Percentiles rank a stretch among this genome's conserved stretches.
Evolutionary conservation across 2,888 invertebrate genomes (phyloP).

Genomic region (Gerris lacustris): DNA sequence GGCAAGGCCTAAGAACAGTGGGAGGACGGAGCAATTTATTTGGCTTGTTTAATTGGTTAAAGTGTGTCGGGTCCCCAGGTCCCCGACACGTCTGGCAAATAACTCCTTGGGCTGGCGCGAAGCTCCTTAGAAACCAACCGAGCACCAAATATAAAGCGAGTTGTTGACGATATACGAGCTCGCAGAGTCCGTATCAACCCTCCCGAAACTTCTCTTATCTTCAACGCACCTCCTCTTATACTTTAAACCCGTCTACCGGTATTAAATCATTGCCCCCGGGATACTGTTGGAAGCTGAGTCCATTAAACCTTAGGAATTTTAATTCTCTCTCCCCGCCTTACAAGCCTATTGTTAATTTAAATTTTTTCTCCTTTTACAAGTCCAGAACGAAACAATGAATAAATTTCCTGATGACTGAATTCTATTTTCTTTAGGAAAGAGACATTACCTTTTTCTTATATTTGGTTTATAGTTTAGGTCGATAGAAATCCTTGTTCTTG

Average conservation of each 20-base stretch:
- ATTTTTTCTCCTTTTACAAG: too few relatives aligned
- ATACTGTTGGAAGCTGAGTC: neutral
- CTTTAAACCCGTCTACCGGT: neutral
- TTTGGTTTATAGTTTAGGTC: too few relatives aligned
- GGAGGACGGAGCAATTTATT: neutral
- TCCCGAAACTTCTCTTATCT: neutral
- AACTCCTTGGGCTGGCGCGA: neutral
- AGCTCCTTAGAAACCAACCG: neutral
- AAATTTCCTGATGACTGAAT: neutral
- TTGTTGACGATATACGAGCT: neutral
- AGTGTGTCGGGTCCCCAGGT: conserved; percentile 3
- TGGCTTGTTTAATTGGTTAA: conserved; percentile 5
- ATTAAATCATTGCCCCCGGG: neutral
- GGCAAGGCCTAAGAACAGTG: neutral
- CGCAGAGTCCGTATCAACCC: neutral
- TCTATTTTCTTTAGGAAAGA: too few relatives aligned
- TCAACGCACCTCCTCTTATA: conserved; percentile 1
- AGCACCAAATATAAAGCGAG: neutral
- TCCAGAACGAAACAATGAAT: neutral
- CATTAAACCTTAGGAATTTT: conserved; percentile 1
- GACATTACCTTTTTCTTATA: too few relatives aligned
- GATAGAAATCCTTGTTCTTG: too few relatives aligned
- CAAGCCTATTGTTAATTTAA: neutral
- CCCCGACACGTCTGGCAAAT: conserved; percentile 3
- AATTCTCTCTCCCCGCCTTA: neutral